Evolutionary conservation across 2,888 invertebrate genomes (phyloP), one percentile per base, ranked within the genome.

Genomic region (Pristionchus japonicus): DNA sequence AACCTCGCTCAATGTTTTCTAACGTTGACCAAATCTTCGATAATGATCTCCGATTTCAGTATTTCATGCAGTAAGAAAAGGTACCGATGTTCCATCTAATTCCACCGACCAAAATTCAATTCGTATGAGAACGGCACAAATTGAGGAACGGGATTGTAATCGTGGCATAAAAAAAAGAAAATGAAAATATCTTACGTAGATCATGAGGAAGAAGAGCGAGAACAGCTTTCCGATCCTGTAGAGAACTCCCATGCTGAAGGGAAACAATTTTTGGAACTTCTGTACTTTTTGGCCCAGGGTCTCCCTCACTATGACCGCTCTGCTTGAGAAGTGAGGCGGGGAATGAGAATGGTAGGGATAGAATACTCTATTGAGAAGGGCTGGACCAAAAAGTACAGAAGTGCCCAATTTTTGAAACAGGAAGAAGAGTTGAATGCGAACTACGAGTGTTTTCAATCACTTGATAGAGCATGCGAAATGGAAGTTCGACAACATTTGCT

Each of bases 201-300:
- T 77, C 77, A 77, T 77, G 15, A 77, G 47, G 17, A 77, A 77
- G 77, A 77, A 77, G 7, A 77, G 77, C 4, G 77, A 77, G 27
- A 77, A n/a, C 13, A 77, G 31, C 27, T 77, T 77, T 2, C 77
- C 77, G n/a, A 77, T 15, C 4, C 77, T 43, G 37, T 40, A 40
- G n/a, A 77, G 0, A 2, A 77, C 27, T 43, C 43, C 43, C 77
- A 77, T 77, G 11, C 77, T 77, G 77, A 20, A 77, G 27, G 34
- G 9, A 67, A 34, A 6, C 6, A 67, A 31, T 34, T 11, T 13
- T n/a, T n/a, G n/a, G n/a, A n/a, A n/a, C n/a, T n/a, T n/a, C n/a
- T n/a, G n/a, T n/a, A n/a, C n/a, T n/a, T n/a, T n/a, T n/a, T n/a
- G n/a, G n/a, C n/a, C n/a, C n/a, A n/a, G n/a, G n/a, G n/a, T n/a